These are phyloP conservation scores for Oryctes rhinoceros DNA, from an alignment of 1,140 invertebrate species.

Conservation along the genomic window DNA sequence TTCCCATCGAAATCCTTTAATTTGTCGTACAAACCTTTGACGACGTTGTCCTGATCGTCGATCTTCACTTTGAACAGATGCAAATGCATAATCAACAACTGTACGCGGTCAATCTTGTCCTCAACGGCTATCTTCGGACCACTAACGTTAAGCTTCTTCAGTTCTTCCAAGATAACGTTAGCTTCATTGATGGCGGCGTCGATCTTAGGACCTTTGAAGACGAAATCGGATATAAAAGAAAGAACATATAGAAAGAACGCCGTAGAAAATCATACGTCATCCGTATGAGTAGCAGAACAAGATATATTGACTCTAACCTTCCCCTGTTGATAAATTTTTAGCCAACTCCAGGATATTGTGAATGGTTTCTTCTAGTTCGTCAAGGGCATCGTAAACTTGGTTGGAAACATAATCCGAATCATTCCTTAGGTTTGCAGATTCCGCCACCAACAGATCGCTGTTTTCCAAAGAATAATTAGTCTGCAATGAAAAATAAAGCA, in stretches of 20 bases:
- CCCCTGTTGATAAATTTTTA: constrained; percentile 26
- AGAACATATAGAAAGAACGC: too few relatives aligned
- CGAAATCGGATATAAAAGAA: not conserved
- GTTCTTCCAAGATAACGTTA: constrained; percentile 71
- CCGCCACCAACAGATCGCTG: constrained; percentile 63
- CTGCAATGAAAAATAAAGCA: constrained; percentile 42
- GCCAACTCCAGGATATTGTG: constrained; percentile 65
- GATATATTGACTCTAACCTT: constrained; percentile 13
- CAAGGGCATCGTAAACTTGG: constrained; percentile 64
- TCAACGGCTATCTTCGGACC: constrained; percentile 63
- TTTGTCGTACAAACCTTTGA: constrained; percentile 66
- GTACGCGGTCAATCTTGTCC: constrained; percentile 68
- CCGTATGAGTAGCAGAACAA: not conserved
- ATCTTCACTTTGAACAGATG: constrained; percentile 73
- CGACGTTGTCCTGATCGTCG: constrained; percentile 64
- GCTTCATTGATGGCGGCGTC: constrained; percentile 81
- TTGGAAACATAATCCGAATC: constrained; percentile 66
- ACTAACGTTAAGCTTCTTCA: constrained; percentile 69
- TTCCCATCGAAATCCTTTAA: constrained; percentile 72
- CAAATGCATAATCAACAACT: constrained; percentile 73
- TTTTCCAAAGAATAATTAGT: constrained; percentile 60
- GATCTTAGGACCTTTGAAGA: constrained; percentile 69
- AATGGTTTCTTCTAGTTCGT: constrained; percentile 68
- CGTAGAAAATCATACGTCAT: not conserved
- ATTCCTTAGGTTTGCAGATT: constrained; percentile 65